Percentiles rank a stretch among this genome's conserved stretches.
Evolutionary conservation across 2,888 invertebrate species (phyloP).

Genomic region (Drosophila gaucha): DNA sequence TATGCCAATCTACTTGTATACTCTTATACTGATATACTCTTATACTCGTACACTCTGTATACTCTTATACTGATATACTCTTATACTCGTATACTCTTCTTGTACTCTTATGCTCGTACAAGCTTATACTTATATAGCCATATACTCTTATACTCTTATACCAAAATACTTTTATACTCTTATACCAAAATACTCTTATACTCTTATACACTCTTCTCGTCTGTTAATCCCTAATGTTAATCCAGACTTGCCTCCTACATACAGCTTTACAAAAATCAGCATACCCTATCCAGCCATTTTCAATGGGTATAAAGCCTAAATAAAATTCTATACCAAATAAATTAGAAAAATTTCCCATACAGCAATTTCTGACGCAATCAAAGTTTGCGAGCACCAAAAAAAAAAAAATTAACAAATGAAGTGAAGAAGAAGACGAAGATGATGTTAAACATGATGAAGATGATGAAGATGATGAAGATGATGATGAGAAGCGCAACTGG

Average conservation of each 20-base stretch:
- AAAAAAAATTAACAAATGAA: slow-evolving; percentile 40
- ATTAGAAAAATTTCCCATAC: slow-evolving; percentile 33
- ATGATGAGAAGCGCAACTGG: slow-evolving; percentile 1
- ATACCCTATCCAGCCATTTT: not conserved
- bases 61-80: not conserved
- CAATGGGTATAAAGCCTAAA: not conserved
- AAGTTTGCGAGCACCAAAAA: slow-evolving; percentile 53
- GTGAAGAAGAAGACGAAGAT: not conserved
- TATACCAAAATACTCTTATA: too few relatives aligned
- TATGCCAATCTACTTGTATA: too few relatives aligned
- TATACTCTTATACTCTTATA: too few relatives aligned
- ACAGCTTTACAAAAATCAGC: not conserved
- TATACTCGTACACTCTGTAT: not conserved
- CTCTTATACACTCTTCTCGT: too few relatives aligned
- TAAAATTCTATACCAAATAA: slow-evolving; percentile 47
- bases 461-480: not conserved
- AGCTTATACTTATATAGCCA: too few relatives aligned
- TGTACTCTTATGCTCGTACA: too few relatives aligned
- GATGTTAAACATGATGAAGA: not conserved
- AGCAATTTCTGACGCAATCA: slow-evolving; percentile 48
- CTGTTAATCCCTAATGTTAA: too few relatives aligned
- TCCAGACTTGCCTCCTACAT: too few relatives aligned
- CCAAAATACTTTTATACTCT: too few relatives aligned
- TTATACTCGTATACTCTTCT: not conserved
- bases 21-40: not conserved